Evolutionary conservation across 2,113 vertebrate species (phyloP), one percentile per base, ranked within the genome.

Genomic region (Plectropomus leopardus): DNA sequence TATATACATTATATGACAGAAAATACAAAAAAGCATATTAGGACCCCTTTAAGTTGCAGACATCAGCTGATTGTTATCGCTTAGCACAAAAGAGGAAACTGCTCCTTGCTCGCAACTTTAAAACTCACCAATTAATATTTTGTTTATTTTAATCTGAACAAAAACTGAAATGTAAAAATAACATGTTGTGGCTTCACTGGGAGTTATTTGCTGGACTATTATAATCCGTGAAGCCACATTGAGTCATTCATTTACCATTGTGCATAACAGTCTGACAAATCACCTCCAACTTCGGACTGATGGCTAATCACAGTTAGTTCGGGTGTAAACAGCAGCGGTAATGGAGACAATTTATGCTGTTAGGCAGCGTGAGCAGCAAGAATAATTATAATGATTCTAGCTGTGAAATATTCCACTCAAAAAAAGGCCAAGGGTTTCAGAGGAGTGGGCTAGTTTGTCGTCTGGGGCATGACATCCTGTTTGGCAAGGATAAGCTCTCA

Each of bases 301-400:
- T 26, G 0, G 59, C 71, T 73, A 77, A 90, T 83, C 70, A 73
- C 57, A 84, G 55, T 61, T 48, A 57, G 65, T 75, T 67, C 44
- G 48, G 34, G 54, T 69, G 44, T 80, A 80, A 83, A 86, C 73
- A 53, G 47, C 21, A 73, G 60, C n/a, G 26, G 78, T 76, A 86
- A 87, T 84, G 72, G 55, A 81, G 63, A 84, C 51, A 80, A 48
- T 85, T 40, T 72, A 60, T 57, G 11, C 47, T 34, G 21, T 65
- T 45, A n/a, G 57, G 44, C 53, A 30, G 16, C 28, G 9, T 42
- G 54, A 76, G 57, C 36, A 61, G 53, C 26, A 55, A 28, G 28
- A 53, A 73, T 73, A 64, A 69, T 76, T 50, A 61, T 21, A 44
- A 8, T 54, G 28, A 74, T 45, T 19, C 11, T 4, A 21, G 66